A percentile compares a stretch with the other conserved stretches of the same genome.
These are phyloP conservation scores for Euplexia lucipara DNA, from an alignment of 2,888 invertebrate genomes.

Conservation along the genomic window DNA sequence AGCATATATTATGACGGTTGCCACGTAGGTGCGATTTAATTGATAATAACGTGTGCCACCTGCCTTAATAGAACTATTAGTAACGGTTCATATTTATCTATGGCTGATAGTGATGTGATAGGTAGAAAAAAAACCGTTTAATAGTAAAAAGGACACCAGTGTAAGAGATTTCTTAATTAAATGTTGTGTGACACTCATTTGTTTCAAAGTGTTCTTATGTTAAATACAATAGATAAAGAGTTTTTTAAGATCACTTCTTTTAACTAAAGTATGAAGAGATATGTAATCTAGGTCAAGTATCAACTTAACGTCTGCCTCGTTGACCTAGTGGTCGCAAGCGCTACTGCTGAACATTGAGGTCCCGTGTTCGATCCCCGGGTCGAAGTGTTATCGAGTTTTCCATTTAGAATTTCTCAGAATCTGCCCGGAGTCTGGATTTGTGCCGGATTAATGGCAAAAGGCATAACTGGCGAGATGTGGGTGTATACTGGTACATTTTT, in stretches of 20 bases:
- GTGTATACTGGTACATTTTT: too few relatives aligned
- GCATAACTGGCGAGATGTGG: too few relatives aligned
- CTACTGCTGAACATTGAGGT: too few relatives aligned
- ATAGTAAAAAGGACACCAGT: constrained; percentile 42
- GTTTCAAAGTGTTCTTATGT: constrained; percentile 5
- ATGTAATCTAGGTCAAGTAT: background rate
- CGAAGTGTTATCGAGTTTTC: too few relatives aligned
- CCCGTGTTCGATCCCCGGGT: too few relatives aligned
- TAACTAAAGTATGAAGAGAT: background rate
- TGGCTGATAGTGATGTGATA: constrained; percentile 55
- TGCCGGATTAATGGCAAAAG: too few relatives aligned
- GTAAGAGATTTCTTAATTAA: constrained; percentile 44
- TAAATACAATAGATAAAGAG: constrained; percentile 8
- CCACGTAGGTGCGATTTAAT: constrained; percentile 72
- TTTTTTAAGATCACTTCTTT: constrained; percentile 8
- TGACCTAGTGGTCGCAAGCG: too few relatives aligned
- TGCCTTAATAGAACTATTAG: constrained; percentile 71
- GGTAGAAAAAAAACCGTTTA: constrained; percentile 39
- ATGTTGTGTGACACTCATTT: constrained; percentile 30
- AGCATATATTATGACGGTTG: constrained; percentile 69
- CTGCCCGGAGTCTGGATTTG: too few relatives aligned
- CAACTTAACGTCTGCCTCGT: too few relatives aligned
- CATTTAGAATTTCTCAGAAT: too few relatives aligned
- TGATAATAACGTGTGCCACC: constrained; percentile 66
- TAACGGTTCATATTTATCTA: constrained; percentile 68